These are phyloP conservation scores for Amphiura filiformis DNA, from an alignment of 35 echinoderm and acorn worm species.

Conservation along the genomic window DNA sequence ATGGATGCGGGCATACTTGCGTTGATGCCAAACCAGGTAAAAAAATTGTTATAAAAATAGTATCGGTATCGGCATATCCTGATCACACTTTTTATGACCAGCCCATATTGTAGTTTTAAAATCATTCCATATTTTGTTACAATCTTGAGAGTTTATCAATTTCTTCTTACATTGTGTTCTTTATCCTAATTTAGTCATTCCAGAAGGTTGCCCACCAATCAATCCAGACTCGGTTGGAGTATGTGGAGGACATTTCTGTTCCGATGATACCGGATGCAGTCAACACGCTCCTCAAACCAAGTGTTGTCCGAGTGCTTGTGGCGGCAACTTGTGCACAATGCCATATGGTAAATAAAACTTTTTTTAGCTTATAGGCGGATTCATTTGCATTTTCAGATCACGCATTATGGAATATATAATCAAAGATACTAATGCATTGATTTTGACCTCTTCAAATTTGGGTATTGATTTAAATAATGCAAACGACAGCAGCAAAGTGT, in stretches of 20 bases:
- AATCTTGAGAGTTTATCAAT: too few relatives aligned
- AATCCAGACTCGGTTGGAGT: not conserved
- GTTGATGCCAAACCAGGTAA: conserved; percentile 15
- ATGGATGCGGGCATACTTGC: conserved; percentile 72
- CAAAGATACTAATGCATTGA: not conserved
- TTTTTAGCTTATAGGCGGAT: conserved; percentile 18
- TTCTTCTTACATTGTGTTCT: too few relatives aligned
- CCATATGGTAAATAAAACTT: conserved; percentile 9
- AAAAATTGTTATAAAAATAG: too few relatives aligned
- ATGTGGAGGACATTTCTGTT: not conserved
- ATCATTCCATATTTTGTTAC: too few relatives aligned
- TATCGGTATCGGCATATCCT: too few relatives aligned
- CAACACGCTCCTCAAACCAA: not conserved
- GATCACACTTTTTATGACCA: too few relatives aligned
- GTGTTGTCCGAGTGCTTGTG: conserved; percentile 44
- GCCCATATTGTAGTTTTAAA: too few relatives aligned
- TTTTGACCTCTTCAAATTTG: not conserved
- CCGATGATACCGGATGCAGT: not conserved
- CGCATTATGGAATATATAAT: not conserved
- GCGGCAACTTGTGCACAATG: not conserved
- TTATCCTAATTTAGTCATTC: too few relatives aligned
- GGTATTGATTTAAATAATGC: too few relatives aligned
- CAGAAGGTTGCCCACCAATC: conserved; percentile 23
- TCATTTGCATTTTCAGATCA: not conserved
- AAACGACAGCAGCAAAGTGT: too few relatives aligned